Base-by-base conservation (phyloP, 2,888 invertebrate genomes). In the Blastobasis adustella region DNA sequence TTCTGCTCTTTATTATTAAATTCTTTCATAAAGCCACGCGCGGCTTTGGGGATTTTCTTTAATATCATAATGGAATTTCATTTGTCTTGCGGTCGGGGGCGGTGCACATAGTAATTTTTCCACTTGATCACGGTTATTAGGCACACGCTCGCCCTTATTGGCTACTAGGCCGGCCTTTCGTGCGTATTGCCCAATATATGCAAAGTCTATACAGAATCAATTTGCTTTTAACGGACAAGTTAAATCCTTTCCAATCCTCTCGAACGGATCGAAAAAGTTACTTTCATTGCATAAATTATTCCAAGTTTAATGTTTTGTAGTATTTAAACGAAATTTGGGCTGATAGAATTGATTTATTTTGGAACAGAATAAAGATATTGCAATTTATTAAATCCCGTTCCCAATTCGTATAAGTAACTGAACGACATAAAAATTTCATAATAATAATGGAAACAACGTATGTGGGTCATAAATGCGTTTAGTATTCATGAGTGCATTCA, bases 1-100 rank as follows among this genome's bases (percentile, higher is more conserved):
- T 82, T 78, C 78, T 77, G 73, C 72, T 79, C 79, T 79, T 81
- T 82, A 82, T 82, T 81, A 84, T 81, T 79, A 85, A 83, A 83
- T 83, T 84, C 77, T 79, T 82, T 82, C 76, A 80, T 82, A 79
- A 84, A 81, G 77, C 79, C 76, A 75, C 73, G 70, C 69, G 67
- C 65, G 73, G 78, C 78, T 85, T 82, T 76, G 63, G 77, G 78
- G 81, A 78, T 81, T 82, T 79, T 69, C 73, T 82, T 82, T 81
- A 82, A 82, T 84, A 82, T 77, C 73, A 69, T 81, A 80, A 82
- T 80, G 76, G 78, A 80, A 83, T 83, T 82, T 80, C 73, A 82
- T 83, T 80, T 80, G 75, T 80, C 73, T 79, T 73, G 71, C 58
- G 72, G 71, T 74, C 71, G 58, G 10, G 39, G 47, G 40, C 61